Conservation (phyloP, 1,140 invertebrate genomes). For the Gryllus bimaculatus region DNA sequence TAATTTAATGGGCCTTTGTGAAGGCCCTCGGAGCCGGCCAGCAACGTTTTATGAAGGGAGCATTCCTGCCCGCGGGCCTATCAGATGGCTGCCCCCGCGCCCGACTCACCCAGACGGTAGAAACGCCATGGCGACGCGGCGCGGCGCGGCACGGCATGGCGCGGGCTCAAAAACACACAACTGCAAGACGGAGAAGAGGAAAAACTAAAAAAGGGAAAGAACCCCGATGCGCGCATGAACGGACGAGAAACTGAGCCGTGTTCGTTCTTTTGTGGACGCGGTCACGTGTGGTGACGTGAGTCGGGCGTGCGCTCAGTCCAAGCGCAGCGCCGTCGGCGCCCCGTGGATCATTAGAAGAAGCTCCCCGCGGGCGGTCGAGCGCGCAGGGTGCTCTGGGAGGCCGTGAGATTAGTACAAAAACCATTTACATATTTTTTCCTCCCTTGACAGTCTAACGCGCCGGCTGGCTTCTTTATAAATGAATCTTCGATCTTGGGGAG, state of each 20-base stretch:
- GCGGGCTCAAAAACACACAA: too few relatives aligned
- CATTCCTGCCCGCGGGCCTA: constrained; percentile 8
- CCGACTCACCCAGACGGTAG: too few relatives aligned
- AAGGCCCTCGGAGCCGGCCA: neutral
- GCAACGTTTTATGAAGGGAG: neutral
- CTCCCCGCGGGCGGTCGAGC: neutral
- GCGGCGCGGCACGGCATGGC: too few relatives aligned
- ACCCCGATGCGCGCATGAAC: neutral
- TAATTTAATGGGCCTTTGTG: constrained; percentile 16
- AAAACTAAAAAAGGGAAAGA: neutral
- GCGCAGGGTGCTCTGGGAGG: neutral
- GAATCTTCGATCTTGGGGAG: neutral
- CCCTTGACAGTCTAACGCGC: neutral
- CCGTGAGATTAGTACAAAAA: neutral
- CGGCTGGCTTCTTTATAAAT: neutral
- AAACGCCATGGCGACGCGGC: too few relatives aligned
- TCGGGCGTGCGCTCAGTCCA: neutral
- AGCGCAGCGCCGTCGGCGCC: neutral
- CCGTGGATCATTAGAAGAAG: neutral
- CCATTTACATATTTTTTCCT: neutral
- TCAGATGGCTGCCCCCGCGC: neutral
- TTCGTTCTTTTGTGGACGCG: neutral
- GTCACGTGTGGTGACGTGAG: neutral
- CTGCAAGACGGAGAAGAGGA: neutral
- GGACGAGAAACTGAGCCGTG: neutral